Evolutionary conservation across 2,888 invertebrate genomes (phyloP).

Genomic region (Vesta saturnalis): DNA sequence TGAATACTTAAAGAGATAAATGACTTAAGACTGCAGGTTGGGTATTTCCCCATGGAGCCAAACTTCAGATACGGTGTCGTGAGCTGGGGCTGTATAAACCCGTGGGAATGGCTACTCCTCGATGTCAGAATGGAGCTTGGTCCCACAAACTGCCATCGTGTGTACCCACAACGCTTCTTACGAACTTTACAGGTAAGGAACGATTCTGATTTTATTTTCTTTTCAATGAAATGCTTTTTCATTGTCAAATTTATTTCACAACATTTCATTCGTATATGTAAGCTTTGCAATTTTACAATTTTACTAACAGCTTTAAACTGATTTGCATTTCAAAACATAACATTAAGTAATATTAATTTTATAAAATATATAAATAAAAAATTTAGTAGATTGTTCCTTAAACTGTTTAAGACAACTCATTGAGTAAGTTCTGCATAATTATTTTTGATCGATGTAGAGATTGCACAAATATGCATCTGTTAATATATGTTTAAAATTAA

Average conservation of each 20-base stretch:
- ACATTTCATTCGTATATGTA: not conserved
- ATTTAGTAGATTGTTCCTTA: too few relatives aligned
- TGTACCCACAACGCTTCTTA: constrained; percentile 85
- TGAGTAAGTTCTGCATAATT: too few relatives aligned
- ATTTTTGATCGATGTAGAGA: too few relatives aligned
- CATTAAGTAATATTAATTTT: too few relatives aligned
- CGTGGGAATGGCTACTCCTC: constrained; percentile 78
- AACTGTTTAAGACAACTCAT: too few relatives aligned
- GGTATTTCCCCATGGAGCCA: constrained; percentile 81
- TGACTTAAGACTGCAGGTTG: constrained; percentile 67
- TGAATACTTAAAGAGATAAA: constrained; percentile 42
- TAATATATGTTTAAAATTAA: too few relatives aligned
- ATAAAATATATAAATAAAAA: too few relatives aligned
- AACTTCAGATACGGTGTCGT: constrained; percentile 79
- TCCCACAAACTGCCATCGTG: constrained; percentile 81
- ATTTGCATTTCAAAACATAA: too few relatives aligned
- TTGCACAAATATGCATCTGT: too few relatives aligned
- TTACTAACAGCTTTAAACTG: not conserved
- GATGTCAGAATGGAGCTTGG: constrained; percentile 87
- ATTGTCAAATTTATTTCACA: not conserved
- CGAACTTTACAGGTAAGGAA: constrained; percentile 81
- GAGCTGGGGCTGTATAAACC: constrained; percentile 87
- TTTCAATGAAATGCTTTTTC: not conserved
- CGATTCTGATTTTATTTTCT: not conserved
- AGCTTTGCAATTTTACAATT: not conserved